Base-by-base conservation (phyloP, 2,113 vertebrate genomes). In the Nothocercus nigrocapillus region DNA sequence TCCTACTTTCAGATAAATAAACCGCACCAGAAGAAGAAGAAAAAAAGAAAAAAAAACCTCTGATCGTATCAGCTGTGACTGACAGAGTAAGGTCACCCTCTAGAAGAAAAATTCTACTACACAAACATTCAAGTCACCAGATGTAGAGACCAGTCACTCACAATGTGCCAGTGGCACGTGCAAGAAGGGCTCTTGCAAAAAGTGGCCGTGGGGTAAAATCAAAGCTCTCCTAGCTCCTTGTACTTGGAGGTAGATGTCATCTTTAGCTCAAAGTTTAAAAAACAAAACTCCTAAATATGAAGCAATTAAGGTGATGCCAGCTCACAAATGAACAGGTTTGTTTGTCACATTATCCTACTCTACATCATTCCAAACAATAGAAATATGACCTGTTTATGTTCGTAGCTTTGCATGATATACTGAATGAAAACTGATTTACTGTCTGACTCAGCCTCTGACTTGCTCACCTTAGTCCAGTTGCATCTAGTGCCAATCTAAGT, bases 141-240 rank as follows among this genome's bases (percentile, higher is more conserved):
- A 49, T 56, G 40, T 27, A 85, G 40, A 75, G 11, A 49, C 11
- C 42, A 63, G 62, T n/a, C 18, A 61, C 74, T 66, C 72, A 20
- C 1, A 64, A 17, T 0, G 0, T 18, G 27, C 11, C 9, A 3
- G 20, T 49, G 51, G 76, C 73, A 86, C 7, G 4, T 3, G 5
- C 61, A 44, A 28, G 4, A 79, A 36, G 12, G 44, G n/a, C n/a
- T 73, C 15, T 47, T 42, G n/a, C 14, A 59, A 30, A 6, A 34
- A 10, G 5, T 7, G 47, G 34, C 7, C 5, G 12, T 34, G 5
- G 7, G 44, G 8, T 67, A 84, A 69, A 74, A 66, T 47, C 30
- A 34, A 40, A 30, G 74, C 83, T 74, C 59, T 56, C 59, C 68
- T 32, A 22, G 4, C 12, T 36, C 72, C 36, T n/a, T 72, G 20